Percentiles rank a stretch among this genome's conserved stretches.
Conservation (phyloP, 2,113 vertebrate species). For the Proterorhinus semilunaris region DNA sequence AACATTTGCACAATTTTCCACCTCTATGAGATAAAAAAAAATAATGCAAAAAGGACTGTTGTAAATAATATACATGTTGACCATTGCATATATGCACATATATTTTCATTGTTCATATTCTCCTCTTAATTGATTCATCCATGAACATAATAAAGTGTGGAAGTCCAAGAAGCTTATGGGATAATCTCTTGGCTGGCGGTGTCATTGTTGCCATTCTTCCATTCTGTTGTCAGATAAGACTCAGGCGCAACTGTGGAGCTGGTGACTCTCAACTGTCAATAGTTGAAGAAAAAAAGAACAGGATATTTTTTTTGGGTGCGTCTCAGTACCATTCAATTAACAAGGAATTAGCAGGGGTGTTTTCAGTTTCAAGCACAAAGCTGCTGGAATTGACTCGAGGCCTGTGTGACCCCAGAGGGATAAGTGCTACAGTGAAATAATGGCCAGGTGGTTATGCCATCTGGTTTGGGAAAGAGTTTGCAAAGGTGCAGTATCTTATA, state of each 20-base stretch:
- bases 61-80: background rate
- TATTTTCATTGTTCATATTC: background rate
- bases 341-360: background rate
- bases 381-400: slow-evolving; percentile 2
- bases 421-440: slow-evolving; percentile 5
- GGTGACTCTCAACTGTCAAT: background rate
- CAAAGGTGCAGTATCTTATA: too few species aligned
- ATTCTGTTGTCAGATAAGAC: background rate
- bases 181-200: background rate
- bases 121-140: background rate
- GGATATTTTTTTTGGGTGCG: background rate
- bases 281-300: background rate
- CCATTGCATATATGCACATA: background rate
- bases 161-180: background rate
- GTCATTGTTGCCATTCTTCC: background rate
- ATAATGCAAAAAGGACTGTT: background rate
- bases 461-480: background rate
- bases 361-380: background rate
- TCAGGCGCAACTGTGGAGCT: background rate
- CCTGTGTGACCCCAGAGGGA: slow-evolving; percentile 3
- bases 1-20: background rate
- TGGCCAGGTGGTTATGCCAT: background rate
- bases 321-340: slow-evolving; percentile 4
- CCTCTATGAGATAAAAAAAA: background rate
- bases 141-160: background rate